Conservation (phyloP, 2,113 vertebrate species). For the Xenopus tropicalis region DNA sequence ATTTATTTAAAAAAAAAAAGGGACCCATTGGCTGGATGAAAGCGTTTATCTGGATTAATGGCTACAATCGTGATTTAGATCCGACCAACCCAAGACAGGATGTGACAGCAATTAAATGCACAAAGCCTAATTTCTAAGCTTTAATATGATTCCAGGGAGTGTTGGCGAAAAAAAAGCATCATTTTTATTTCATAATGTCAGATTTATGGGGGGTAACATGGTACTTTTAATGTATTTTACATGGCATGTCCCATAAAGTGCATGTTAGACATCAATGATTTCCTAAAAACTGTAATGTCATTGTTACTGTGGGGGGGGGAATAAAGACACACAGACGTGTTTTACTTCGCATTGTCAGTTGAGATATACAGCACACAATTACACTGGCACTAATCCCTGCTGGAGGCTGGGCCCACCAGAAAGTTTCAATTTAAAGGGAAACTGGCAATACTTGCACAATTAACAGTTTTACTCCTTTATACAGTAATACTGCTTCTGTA, state of each 20-base stretch:
- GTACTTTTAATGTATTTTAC: conserved; percentile 61
- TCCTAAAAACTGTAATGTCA: conserved; percentile 54
- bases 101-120: conserved; percentile 72
- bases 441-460: conserved; percentile 48
- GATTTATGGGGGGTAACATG: conserved; percentile 61
- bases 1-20: conserved; percentile 55
- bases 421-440: conserved; percentile 53
- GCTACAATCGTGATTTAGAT: conserved; percentile 66
- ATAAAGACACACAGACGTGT: conserved; percentile 47
- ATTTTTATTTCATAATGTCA: conserved; percentile 56
- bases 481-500: too few relatives aligned
- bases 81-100: conserved; percentile 59
- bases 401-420: conserved; percentile 56
- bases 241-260: conserved; percentile 52
- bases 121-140: conserved; percentile 66
- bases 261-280: conserved; percentile 47
- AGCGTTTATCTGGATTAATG: conserved; percentile 59
- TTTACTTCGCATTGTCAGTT: conserved; percentile 49
- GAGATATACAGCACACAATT: conserved; percentile 35
- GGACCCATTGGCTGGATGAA: conserved; percentile 58
- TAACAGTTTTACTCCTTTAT: conserved; percentile 20
- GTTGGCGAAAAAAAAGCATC: conserved; percentile 60
- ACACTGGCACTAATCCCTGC: conserved; percentile 48
- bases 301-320: conserved; percentile 21
- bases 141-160: conserved; percentile 61